A percentile compares a stretch with the other conserved stretches of the same genome.
These are phyloP conservation scores for Keiferia lycopersicella DNA, from an alignment of 2,888 invertebrate genomes.

Conservation along the genomic window DNA sequence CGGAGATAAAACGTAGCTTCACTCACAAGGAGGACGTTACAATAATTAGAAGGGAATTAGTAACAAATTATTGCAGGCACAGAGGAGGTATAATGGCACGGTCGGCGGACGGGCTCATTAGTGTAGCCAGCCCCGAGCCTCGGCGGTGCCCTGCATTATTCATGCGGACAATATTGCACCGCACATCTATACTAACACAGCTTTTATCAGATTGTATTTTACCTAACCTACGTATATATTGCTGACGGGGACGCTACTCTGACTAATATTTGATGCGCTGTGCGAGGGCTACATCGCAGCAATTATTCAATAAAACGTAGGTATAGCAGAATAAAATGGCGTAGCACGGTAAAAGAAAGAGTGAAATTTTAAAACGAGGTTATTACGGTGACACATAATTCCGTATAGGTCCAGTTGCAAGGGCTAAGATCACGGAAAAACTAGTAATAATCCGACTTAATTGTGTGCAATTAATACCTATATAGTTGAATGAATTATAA, in stretches of 20 bases:
- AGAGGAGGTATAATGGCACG: slow-evolving; percentile 65
- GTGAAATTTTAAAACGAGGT: too few species aligned
- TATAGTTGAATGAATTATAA: too few species aligned
- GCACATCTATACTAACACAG: slow-evolving; percentile 53
- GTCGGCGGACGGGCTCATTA: slow-evolving; percentile 72
- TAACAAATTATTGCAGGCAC: slow-evolving; percentile 74
- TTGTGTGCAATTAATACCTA: too few species aligned
- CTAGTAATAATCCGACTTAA: too few species aligned
- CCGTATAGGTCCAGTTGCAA: too few species aligned
- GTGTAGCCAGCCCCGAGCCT: slow-evolving; percentile 63
- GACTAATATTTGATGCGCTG: too few species aligned
- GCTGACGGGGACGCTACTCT: neutral
- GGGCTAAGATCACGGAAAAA: too few species aligned
- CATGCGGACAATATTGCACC: slow-evolving; percentile 77
- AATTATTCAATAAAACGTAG: too few species aligned
- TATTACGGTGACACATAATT: too few species aligned
- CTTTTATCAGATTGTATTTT: slow-evolving; percentile 44
- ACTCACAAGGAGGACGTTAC: slow-evolving; percentile 47
- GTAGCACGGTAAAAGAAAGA: too few species aligned
- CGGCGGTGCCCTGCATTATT: slow-evolving; percentile 74
- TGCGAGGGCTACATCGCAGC: too few species aligned
- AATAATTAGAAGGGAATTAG: slow-evolving; percentile 75
- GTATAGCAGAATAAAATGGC: too few species aligned
- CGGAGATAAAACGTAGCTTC: slow-evolving; percentile 35
- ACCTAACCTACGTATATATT: neutral